Base-by-base conservation (phyloP, 2,888 invertebrate species). In the Cephus nigrinus region DNA sequence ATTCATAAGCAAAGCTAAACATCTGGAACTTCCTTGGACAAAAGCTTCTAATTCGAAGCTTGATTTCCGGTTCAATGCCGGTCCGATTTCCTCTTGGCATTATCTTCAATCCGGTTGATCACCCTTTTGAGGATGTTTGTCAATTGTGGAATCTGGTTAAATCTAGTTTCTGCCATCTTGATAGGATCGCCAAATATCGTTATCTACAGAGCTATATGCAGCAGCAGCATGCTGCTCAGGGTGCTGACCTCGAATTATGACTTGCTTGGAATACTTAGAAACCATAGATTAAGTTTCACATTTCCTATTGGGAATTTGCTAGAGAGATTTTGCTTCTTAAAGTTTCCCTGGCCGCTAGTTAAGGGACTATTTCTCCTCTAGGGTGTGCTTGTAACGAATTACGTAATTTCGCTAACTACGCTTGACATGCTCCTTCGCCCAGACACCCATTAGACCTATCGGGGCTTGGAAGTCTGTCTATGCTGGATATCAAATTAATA, bases 31-130 rank as follows among this genome's bases (percentile, higher is more conserved):
- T 75, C 69, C 23, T 55, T 55, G 9, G 83, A 85, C 86, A 71
- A 86, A 86, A 86, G 85, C 85, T 81, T 83, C 86, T 85, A 87
- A 87, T 87, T 85, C 85, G 82, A 77, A 83, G 82, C 76, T 5
- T 30, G 71, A 23, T 30, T 71, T 71, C 31, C 23, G 71, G 71
- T 31, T 33, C 30, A 33, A 71, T 71, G 82, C 73, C 78, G 76
- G 78, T 75, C 76, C 80, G 80, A 80, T 80, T 30, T 71, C 15
- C 71, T 15, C 5, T 23, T 55, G 55, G 23, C 55, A 55, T 23
- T 23, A 55, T 23, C 55, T 55, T 55, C 23, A 55, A 55, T 55
- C 23, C 23, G 55, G 23, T 55, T 55, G 55, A 55, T 55, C 55
- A 55, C 55, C 23, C 23, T 55, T 23, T 55, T 55, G 23, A 23